phyloP scores from a whole-genome alignment of 2,888 invertebrate species.

The Pilophorus perplexus region DNA sequence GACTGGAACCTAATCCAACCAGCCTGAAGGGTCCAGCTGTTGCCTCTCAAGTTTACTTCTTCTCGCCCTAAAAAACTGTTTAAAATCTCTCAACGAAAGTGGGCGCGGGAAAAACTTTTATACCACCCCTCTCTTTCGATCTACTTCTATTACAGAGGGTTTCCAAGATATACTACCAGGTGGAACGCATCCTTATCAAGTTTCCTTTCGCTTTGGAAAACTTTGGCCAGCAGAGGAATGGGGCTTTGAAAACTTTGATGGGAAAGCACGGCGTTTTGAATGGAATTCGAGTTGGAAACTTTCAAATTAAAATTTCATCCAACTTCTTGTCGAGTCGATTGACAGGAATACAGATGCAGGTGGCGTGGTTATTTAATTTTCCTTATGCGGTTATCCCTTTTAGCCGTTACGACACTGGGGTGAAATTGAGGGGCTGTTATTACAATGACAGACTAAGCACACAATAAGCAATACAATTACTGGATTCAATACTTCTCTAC shows the following conservation, averaged over 20 bases:
- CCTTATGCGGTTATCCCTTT: too few species aligned
- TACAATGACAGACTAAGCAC: too few species aligned
- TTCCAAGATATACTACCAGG: constrained; percentile 15
- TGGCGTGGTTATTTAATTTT: too few species aligned
- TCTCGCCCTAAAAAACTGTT: neutral
- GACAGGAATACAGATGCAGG: constrained; percentile 5
- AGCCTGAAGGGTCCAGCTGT: constrained; percentile 4
- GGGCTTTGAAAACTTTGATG: constrained; percentile 14
- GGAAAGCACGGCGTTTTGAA: neutral
- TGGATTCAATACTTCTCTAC: too few species aligned
- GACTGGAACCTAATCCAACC: constrained; percentile 7
- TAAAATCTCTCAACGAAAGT: constrained; percentile 7
- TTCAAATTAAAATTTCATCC: constrained; percentile 21
- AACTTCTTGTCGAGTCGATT: neutral
- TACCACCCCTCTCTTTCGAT: neutral
- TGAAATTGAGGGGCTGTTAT: too few species aligned
- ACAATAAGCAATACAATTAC: too few species aligned
- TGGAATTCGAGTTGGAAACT: constrained; percentile 12
- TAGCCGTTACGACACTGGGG: too few species aligned
- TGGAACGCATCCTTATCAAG: constrained; percentile 26
- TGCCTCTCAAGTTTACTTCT: neutral
- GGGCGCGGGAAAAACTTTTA: neutral
- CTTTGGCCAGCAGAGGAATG: neutral
- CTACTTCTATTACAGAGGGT: neutral
- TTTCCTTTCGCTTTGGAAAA: neutral